Conservation (phyloP, 2,797 vertebrate species). For the Sebastes kiyomatsui region DNA sequence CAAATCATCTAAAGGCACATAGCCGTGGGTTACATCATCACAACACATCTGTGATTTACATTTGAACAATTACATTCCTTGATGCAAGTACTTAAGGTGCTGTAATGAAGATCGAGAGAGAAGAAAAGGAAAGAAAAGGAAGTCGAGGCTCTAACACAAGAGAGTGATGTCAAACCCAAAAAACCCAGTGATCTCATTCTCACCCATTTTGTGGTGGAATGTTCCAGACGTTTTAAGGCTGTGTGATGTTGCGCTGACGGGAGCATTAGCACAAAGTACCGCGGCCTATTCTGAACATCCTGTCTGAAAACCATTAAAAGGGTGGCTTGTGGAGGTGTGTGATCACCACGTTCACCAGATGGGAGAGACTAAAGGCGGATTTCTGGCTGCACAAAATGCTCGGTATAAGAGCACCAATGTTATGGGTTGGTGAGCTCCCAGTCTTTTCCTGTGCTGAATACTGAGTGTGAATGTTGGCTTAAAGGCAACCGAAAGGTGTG, state of each 20-base stretch:
- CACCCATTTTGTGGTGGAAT: slow-evolving; percentile 19
- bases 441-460: background rate
- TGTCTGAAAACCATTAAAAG: slow-evolving; percentile 21
- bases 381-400: background rate
- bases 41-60: background rate
- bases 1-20: background rate
- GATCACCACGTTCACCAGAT: slow-evolving; percentile 1
- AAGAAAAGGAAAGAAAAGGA: background rate
- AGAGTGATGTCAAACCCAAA: slow-evolving; percentile 17
- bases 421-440: background rate
- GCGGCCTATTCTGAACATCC: background rate
- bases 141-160: background rate
- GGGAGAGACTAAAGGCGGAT: background rate
- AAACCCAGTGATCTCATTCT: slow-evolving; percentile 28
- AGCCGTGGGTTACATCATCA: background rate
- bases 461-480: background rate
- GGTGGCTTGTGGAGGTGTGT: slow-evolving; percentile 1
- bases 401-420: background rate
- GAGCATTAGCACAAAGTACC: background rate
- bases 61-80: slow-evolving; percentile 16
- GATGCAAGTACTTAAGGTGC: slow-evolving; percentile 32
- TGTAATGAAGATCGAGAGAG: background rate
- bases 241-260: background rate
- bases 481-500: background rate
- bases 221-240: slow-evolving; percentile 15